Evolutionary conservation across 2,888 invertebrate genomes (phyloP).

Genomic region (Sphecodes monilicornis): DNA sequence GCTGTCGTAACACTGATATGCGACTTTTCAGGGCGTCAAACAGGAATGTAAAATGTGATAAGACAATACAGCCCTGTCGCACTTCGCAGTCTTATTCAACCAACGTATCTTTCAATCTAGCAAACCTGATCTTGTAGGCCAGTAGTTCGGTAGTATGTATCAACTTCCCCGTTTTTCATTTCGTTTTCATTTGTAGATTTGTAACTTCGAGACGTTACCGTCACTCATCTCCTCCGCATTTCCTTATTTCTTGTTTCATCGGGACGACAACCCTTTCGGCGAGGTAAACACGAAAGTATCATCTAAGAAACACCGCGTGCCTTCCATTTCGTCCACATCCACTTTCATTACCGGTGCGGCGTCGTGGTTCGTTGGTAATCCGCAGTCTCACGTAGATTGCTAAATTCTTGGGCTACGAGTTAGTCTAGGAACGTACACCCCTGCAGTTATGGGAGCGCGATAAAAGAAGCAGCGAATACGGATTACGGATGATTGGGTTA

Average conservation of each 20-base stretch:
- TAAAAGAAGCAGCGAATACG: slow-evolving; percentile 7
- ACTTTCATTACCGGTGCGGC: slow-evolving; percentile 14
- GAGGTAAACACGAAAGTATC: background rate
- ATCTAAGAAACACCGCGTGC: slow-evolving; percentile 33
- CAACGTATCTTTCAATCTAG: background rate
- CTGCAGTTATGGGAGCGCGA: background rate
- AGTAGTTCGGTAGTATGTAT: no score
- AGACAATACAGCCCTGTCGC: background rate
- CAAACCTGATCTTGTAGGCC: background rate
- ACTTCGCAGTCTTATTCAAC: background rate
- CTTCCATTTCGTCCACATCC: slow-evolving; percentile 47
- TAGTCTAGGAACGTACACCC: slow-evolving; percentile 17
- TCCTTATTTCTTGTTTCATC: background rate
- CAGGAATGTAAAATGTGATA: background rate
- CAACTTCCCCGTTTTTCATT: background rate
- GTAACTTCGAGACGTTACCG: background rate
- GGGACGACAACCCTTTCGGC: background rate
- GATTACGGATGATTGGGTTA: slow-evolving; percentile 25
- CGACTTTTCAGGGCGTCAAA: background rate
- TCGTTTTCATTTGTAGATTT: background rate
- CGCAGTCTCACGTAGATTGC: slow-evolving; percentile 13
- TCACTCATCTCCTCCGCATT: background rate
- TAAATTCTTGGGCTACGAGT: slow-evolving; percentile 22
- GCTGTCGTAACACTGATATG: background rate
- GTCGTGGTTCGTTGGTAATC: background rate